A percentile compares a stretch with the other conserved stretches of the same genome.
phyloP scores from a whole-genome alignment of 2,113 vertebrate species.

The Heteronetta atricapilla region DNA sequence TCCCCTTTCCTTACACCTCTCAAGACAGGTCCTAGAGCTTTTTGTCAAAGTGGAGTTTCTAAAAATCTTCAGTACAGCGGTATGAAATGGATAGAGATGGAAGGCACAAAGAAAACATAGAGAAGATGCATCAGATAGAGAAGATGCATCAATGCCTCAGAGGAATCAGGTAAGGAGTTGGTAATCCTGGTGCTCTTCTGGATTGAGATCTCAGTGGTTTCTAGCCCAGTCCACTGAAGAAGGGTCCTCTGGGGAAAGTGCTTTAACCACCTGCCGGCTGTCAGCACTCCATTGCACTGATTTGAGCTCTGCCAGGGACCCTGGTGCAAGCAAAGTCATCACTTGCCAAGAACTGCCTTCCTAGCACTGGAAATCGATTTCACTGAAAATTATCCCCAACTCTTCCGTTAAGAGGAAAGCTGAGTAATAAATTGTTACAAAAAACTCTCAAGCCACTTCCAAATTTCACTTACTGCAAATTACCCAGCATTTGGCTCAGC shows the following conservation, averaged over 20 bases:
- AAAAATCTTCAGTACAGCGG: background rate
- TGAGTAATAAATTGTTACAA: slow-evolving; percentile 4
- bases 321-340: background rate
- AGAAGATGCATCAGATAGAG: background rate
- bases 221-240: background rate
- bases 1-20: rapidly evolving
- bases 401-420: background rate
- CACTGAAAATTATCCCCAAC: background rate
- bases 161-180: background rate
- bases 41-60: background rate
- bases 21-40: background rate
- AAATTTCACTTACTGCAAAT: background rate
- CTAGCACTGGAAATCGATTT: background rate
- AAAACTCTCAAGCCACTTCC: slow-evolving; percentile 26
- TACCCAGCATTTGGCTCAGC: background rate
- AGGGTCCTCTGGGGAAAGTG: background rate
- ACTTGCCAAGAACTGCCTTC: background rate
- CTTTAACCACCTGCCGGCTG: background rate
- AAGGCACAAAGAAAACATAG: background rate
- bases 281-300: background rate
- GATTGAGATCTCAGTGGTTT: background rate
- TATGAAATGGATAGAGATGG: background rate
- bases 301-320: background rate
- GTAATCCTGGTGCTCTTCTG: background rate
- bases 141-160: background rate